Conservation (phyloP, 2,888 invertebrate genomes). For the Cantharis rustica region DNA sequence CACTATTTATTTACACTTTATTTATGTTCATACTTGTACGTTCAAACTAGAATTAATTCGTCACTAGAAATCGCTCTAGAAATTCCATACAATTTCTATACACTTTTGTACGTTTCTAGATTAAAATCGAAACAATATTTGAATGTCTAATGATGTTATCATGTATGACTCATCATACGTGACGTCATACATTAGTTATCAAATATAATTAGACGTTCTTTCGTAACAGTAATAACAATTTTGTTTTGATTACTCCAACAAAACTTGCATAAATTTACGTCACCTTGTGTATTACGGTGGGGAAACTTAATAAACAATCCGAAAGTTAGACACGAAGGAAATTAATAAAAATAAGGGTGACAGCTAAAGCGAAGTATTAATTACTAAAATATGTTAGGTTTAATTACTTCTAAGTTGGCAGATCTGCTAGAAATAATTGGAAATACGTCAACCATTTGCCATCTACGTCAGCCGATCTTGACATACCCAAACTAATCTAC, state of each 20-base stretch:
- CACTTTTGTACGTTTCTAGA: no score
- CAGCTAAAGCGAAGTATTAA: slow-evolving; percentile 35
- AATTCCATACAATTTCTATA: no score
- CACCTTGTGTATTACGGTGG: background rate
- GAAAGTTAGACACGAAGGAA: background rate
- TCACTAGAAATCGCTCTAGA: no score
- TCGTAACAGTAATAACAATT: background rate
- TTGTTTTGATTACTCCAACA: background rate
- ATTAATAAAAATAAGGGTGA: slow-evolving; percentile 4
- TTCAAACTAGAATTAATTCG: no score
- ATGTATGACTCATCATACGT: no score
- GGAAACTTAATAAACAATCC: background rate
- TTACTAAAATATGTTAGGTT: slow-evolving; percentile 34
- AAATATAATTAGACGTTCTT: no score
- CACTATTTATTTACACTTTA: no score
- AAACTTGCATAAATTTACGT: background rate
- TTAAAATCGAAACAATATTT: no score
- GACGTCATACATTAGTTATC: no score
- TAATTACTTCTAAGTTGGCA: slow-evolving; percentile 35
- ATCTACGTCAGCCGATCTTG: slow-evolving; percentile 28
- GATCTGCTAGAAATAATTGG: slow-evolving; percentile 31
- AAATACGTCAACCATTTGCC: slow-evolving; percentile 34
- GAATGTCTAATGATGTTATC: no score
- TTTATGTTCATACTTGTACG: no score
- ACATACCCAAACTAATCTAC: slow-evolving; percentile 28